Conservation (phyloP, 2,888 invertebrate species). For the Catocala nupta region DNA sequence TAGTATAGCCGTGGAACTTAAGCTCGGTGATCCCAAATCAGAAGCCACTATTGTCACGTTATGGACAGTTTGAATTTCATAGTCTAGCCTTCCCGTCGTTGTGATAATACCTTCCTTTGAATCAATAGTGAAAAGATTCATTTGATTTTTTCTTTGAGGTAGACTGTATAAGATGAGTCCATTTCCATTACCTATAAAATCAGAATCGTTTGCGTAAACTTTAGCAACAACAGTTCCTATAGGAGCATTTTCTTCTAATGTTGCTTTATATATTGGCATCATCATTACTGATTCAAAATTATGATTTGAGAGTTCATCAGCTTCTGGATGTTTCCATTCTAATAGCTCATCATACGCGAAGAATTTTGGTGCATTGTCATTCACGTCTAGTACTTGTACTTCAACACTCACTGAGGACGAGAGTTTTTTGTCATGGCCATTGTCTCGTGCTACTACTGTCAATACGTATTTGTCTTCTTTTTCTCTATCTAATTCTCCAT, state of each 20-base stretch:
- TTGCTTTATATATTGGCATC: slow-evolving; percentile 92
- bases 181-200: slow-evolving; percentile 95
- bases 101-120: slow-evolving; percentile 94
- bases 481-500: slow-evolving; percentile 93
- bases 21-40: slow-evolving; percentile 94
- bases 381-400: slow-evolving; percentile 93
- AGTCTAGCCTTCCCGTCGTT: slow-evolving; percentile 91
- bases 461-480: slow-evolving; percentile 90
- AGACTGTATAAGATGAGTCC: slow-evolving; percentile 93
- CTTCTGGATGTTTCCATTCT: slow-evolving; percentile 82
- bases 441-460: slow-evolving; percentile 91
- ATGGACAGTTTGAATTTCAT: slow-evolving; percentile 89
- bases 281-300: slow-evolving; percentile 84
- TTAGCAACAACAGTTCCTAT: slow-evolving; percentile 92
- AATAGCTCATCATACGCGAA: slow-evolving; percentile 91
- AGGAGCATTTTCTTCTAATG: slow-evolving; percentile 91
- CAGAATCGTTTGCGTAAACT: slow-evolving; percentile 94
- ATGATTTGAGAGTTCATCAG: slow-evolving; percentile 80
- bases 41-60: slow-evolving; percentile 94
- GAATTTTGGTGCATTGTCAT: slow-evolving; percentile 94
- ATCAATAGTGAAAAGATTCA: slow-evolving; percentile 92
- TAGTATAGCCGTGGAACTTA: slow-evolving; percentile 92
- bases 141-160: slow-evolving; percentile 88
- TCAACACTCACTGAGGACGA: slow-evolving; percentile 93
- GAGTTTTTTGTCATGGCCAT: slow-evolving; percentile 88